phyloP scores from a whole-genome alignment of 2,113 vertebrate genomes.

The Laticauda colubrina region DNA sequence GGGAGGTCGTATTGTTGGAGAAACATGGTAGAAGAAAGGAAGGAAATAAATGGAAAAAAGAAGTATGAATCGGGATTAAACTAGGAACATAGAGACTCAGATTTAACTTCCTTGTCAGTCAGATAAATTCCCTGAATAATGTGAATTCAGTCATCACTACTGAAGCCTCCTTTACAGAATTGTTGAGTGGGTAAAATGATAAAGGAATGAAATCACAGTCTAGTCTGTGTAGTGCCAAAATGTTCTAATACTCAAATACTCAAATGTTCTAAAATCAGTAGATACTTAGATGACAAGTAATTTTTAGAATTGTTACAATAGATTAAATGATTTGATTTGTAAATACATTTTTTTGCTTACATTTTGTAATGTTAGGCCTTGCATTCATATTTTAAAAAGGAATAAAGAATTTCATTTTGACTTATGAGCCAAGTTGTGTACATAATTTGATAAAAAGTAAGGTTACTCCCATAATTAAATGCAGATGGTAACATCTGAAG shows the following conservation, averaged over 20 bases:
- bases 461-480: conserved; percentile 57
- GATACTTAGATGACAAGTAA: neutral
- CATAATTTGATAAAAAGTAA: neutral
- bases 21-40: neutral
- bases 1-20: too few species aligned
- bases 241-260: neutral
- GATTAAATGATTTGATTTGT: neutral
- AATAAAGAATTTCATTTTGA: neutral
- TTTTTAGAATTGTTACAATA: neutral
- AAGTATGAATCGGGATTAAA: neutral
- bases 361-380: neutral
- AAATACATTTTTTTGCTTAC: neutral
- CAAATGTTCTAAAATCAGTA: neutral
- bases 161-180: neutral
- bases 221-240: too few species aligned
- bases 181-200: neutral
- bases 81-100: neutral
- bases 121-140: neutral
- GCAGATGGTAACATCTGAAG: conserved; percentile 53
- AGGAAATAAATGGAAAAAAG: neutral
- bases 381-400: neutral
- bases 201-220: neutral
- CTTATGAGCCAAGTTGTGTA: neutral
- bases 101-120: neutral
- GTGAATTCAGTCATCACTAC: neutral